These are phyloP conservation scores for Campaea margaritaria DNA, from an alignment of 2,888 invertebrate genomes.

Conservation along the genomic window DNA sequence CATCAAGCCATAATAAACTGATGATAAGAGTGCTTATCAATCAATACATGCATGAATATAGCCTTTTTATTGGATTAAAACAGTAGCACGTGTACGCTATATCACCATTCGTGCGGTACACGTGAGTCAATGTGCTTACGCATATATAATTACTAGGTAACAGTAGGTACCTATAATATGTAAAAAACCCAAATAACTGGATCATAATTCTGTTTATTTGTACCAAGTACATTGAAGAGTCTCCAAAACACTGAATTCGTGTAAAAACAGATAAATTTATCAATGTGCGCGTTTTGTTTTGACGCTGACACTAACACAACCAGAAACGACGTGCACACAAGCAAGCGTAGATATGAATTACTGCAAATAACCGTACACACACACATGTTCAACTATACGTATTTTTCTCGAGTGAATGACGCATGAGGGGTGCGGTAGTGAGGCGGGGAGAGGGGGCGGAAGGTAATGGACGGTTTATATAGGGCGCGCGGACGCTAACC, in stretches of 20 bases:
- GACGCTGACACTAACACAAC: conserved; percentile 47
- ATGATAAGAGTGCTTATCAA: too few species aligned
- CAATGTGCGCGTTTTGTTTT: conserved; percentile 50
- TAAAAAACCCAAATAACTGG: neutral
- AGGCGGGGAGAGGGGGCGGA: conserved; percentile 45
- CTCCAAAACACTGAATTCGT: conserved; percentile 10
- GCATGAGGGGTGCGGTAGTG: conserved; percentile 50
- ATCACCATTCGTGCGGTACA: neutral
- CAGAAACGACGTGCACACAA: conserved; percentile 31
- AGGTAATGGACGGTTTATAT: conserved; percentile 70
- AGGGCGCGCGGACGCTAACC: conserved; percentile 61
- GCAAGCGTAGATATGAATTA: conserved; percentile 6
- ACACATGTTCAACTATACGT: conserved; percentile 37
- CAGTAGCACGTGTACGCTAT: neutral
- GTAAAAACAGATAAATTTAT: conserved; percentile 13
- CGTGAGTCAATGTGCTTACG: neutral
- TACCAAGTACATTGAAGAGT: neutral
- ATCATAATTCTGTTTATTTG: conserved; percentile 1
- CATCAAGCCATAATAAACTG: too few species aligned
- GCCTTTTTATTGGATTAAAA: too few species aligned
- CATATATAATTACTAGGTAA: too few species aligned
- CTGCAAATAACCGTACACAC: conserved; percentile 41
- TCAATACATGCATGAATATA: too few species aligned
- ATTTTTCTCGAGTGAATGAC: conserved; percentile 63
- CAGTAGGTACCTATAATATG: neutral